Conservation (phyloP, 2,797 vertebrate species). For the Cuculus canorus region DNA sequence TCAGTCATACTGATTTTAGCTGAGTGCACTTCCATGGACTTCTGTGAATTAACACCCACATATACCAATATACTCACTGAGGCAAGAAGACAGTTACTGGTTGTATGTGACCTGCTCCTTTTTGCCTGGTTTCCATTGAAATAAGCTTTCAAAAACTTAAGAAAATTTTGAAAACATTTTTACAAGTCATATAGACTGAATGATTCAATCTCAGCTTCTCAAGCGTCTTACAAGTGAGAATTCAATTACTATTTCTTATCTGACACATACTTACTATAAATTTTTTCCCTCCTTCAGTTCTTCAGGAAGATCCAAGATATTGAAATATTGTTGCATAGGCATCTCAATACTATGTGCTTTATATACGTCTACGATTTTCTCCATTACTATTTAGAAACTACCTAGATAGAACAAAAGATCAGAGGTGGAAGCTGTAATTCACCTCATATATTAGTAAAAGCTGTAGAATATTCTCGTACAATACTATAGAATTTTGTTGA, state of each 20-base stretch:
- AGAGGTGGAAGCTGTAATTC: background rate
- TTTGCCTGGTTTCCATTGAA: background rate
- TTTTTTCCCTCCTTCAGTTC: background rate
- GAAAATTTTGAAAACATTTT: background rate
- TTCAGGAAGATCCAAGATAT: background rate
- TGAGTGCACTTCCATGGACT: background rate
- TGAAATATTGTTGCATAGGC: background rate
- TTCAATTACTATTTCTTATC: background rate
- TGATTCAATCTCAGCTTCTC: background rate
- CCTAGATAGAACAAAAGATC: background rate
- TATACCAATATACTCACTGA: background rate
- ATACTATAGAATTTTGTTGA: background rate
- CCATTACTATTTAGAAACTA: background rate
- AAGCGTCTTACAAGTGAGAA: background rate
- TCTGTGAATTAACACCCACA: background rate
- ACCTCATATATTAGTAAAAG: background rate
- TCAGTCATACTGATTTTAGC: background rate
- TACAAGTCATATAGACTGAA: background rate
- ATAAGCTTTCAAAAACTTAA: background rate
- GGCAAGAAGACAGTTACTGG: background rate
- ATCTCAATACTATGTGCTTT: background rate
- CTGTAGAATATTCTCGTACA: background rate
- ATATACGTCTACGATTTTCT: background rate
- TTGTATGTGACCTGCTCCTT: background rate
- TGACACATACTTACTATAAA: background rate